Conservation (phyloP, 2,888 invertebrate species). For the Junonia oenone region DNA sequence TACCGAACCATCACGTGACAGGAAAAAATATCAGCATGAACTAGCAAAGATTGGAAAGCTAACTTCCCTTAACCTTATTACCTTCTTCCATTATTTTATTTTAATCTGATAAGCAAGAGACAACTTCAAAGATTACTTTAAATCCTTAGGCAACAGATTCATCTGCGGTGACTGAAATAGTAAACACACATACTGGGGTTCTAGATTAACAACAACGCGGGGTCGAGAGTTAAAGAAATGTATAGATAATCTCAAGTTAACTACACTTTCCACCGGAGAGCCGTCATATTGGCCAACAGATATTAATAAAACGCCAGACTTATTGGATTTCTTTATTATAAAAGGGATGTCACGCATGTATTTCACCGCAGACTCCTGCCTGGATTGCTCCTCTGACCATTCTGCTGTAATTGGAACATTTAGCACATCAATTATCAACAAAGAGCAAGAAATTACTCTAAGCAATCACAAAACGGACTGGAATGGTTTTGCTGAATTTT, state of each 20-base stretch:
- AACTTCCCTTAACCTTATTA: too few species aligned
- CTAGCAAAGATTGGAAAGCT: too few species aligned
- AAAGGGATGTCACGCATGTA: constrained; percentile 8
- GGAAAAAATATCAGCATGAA: too few species aligned
- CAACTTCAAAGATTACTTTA: too few species aligned
- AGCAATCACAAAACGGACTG: constrained; percentile 18
- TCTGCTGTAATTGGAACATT: constrained; percentile 15
- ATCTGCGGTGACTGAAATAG: constrained; percentile 30
- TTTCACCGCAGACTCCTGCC: neutral
- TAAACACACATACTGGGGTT: constrained; percentile 25
- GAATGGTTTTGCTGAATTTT: constrained; percentile 3
- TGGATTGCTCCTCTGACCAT: constrained; percentile 19
- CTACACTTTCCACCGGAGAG: constrained; percentile 16
- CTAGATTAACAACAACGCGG: constrained; percentile 6
- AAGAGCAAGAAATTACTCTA: neutral
- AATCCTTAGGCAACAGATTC: too few species aligned
- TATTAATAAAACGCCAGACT: constrained; percentile 25
- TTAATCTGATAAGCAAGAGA: too few species aligned
- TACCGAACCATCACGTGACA: too few species aligned
- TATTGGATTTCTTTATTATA: constrained; percentile 29
- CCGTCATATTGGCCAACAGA: constrained; percentile 31
- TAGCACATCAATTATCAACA: neutral
- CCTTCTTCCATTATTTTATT: too few species aligned
- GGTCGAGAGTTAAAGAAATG: constrained; percentile 5
- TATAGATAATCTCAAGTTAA: neutral